phyloP scores from a whole-genome alignment of 2,888 invertebrate genomes.

The Orthosia gracilis region DNA sequence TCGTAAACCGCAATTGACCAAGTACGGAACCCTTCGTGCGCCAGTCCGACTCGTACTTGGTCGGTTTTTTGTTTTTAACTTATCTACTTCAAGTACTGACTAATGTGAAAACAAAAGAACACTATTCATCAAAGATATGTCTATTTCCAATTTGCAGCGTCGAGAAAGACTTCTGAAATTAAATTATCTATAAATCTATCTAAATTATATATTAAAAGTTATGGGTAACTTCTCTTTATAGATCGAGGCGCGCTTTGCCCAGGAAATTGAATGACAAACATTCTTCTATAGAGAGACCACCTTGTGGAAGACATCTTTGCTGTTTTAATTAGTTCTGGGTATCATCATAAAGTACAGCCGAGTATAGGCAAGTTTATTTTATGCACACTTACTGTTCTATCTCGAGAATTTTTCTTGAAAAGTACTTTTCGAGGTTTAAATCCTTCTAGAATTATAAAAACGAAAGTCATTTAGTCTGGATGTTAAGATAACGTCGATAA shows the following conservation, averaged over 20 bases:
- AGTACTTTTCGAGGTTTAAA: background rate
- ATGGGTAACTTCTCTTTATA: background rate
- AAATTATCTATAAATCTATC: background rate
- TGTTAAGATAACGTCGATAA: background rate
- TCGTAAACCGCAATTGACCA: too few species aligned
- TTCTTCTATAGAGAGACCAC: slow-evolving; percentile 2
- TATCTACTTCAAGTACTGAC: too few species aligned
- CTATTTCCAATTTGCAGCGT: background rate
- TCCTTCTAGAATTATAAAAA: background rate
- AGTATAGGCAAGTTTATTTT: background rate
- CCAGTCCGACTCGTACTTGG: too few species aligned
- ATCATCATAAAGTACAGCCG: background rate
- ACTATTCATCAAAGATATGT: background rate
- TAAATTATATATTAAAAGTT: background rate
- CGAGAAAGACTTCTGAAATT: background rate
- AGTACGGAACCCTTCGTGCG: too few species aligned
- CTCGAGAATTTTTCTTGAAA: background rate
- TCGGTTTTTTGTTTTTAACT: background rate
- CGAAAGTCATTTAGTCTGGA: background rate
- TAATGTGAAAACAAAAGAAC: too few species aligned
- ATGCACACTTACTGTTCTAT: background rate
- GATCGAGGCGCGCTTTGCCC: slow-evolving; percentile 15
- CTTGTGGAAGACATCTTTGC: background rate
- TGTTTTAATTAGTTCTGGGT: slow-evolving; percentile 37
- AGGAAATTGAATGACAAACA: slow-evolving; percentile 57